Evolutionary conservation across 2,797 vertebrate species (phyloP).

Genomic region (Sitta carolinensis): DNA sequence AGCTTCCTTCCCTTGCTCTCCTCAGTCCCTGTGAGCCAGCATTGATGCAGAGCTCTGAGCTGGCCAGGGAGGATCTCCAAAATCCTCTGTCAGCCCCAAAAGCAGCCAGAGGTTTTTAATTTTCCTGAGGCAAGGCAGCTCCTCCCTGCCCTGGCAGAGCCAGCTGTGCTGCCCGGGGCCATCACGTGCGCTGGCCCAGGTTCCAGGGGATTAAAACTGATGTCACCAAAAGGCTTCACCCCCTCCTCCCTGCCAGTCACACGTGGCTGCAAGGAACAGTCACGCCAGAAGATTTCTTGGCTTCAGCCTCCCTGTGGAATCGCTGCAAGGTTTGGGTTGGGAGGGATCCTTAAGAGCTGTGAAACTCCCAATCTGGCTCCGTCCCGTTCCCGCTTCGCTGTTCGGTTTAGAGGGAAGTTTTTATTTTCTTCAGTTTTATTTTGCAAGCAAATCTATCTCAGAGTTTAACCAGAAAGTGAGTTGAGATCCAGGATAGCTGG

Average conservation of each 20-base stretch:
- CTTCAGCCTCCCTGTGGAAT: neutral
- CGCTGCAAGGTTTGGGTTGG: neutral
- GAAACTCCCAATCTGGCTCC: accelerated
- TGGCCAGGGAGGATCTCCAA: neutral
- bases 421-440: neutral
- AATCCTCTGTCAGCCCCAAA: neutral
- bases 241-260: neutral
- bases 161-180: neutral
- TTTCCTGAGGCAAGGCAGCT: neutral
- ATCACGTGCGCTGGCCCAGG: neutral
- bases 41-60: neutral
- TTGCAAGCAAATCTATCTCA: neutral
- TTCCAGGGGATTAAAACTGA: neutral
- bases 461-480: neutral
- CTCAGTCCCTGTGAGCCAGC: neutral
- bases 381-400: accelerated
- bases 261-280: neutral
- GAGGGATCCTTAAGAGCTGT: neutral
- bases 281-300: neutral
- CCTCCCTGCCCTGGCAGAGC: neutral
- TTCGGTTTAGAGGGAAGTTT: neutral
- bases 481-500: neutral
- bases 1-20: neutral
- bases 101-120: neutral
- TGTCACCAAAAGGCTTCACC: neutral